These are phyloP conservation scores for Malurus elegans DNA, from an alignment of 2,113 vertebrate genomes.

Conservation along the genomic window DNA sequence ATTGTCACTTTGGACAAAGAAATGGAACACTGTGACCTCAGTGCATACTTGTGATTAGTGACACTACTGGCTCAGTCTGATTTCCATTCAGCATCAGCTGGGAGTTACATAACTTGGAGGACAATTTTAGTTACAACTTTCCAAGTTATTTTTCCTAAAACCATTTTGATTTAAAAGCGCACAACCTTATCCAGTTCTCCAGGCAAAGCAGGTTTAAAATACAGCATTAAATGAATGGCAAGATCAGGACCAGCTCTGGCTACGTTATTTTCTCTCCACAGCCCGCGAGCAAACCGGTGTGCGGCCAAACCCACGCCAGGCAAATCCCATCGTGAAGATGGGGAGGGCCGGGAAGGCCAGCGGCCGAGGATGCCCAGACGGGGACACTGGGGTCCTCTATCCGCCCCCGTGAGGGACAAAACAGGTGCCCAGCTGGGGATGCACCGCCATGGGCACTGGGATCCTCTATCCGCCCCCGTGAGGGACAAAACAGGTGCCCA, in stretches of 20 bases:
- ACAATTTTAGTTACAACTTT: slow-evolving; percentile 19
- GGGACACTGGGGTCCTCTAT: fast-evolving
- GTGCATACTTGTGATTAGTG: slow-evolving; percentile 6
- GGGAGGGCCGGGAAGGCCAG: background rate
- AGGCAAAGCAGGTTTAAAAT: background rate
- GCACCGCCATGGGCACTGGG: background rate
- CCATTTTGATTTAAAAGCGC: background rate
- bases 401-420: fast-evolving
- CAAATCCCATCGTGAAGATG: background rate
- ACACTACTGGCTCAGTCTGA: slow-evolving; percentile 39
- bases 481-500: no score
- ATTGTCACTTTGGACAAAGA: background rate
- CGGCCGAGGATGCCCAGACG: no score
- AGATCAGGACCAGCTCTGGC: background rate
- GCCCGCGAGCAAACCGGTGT: background rate
- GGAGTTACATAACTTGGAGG: background rate
- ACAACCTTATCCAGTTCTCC: no score
- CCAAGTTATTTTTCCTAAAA: background rate
- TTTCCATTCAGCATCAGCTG: slow-evolving; percentile 5
- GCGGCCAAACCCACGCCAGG: background rate
- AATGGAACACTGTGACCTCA: slow-evolving; percentile 34
- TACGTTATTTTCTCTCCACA: background rate
- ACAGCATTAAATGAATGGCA: fast-evolving
- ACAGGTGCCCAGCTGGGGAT: background rate
- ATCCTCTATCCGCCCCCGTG: no score